These are phyloP conservation scores for Protobothrops flavoviridis DNA, from an alignment of 2,113 vertebrate species.

Conservation along the genomic window DNA sequence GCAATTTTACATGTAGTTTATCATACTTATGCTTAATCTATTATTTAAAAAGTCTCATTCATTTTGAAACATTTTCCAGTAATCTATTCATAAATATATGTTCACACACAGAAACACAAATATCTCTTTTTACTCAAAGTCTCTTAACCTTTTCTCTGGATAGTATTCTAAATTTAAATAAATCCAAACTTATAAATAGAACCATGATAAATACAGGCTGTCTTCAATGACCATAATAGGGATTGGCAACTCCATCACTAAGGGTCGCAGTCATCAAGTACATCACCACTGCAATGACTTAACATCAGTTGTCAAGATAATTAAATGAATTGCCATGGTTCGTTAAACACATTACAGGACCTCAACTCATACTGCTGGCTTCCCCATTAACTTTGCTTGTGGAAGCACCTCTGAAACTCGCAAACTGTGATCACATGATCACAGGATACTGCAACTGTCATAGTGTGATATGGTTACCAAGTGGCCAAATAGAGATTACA, in stretches of 20 bases:
- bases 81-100: neutral
- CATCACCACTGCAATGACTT: neutral
- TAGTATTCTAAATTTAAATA: neutral
- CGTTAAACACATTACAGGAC: neutral
- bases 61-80: neutral
- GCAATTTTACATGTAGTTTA: neutral
- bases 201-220: neutral
- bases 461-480: neutral
- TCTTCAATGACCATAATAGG: neutral
- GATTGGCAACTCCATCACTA: neutral
- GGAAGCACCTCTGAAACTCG: neutral
- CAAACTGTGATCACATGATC: neutral
- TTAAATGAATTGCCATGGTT: neutral
- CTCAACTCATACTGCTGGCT: neutral
- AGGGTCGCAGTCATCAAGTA: neutral
- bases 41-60: neutral
- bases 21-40: neutral
- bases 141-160: neutral
- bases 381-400: neutral
- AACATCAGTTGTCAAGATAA: neutral
- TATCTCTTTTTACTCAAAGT: neutral
- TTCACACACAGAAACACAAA: neutral
- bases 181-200: neutral
- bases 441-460: neutral
- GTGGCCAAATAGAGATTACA: neutral